phyloP scores from a whole-genome alignment of 1,140 invertebrate species.

The Euglossa dilemma region DNA sequence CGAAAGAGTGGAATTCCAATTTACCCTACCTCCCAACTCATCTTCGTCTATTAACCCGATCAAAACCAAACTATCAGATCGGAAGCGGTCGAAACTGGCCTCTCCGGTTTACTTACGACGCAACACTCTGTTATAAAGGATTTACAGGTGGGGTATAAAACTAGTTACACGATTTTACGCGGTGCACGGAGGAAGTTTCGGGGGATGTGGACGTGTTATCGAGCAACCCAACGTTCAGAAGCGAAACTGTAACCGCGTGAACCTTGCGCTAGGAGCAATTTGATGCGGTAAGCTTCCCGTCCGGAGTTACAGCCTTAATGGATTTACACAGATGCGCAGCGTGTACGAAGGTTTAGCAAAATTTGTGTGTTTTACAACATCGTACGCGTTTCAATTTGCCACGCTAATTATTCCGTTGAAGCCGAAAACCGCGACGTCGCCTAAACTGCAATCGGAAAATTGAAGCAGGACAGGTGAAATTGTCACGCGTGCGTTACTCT shows the following conservation, averaged over 20 bases:
- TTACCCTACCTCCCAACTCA: no score
- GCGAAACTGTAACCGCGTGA: not conserved
- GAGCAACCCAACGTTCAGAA: not conserved
- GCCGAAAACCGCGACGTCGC: not conserved
- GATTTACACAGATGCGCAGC: not conserved
- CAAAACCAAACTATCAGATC: no score
- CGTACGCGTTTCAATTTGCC: not conserved
- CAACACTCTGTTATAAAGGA: no score
- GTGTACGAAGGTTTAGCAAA: not conserved
- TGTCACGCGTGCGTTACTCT: not conserved
- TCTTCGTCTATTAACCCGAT: no score
- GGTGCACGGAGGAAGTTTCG: not conserved
- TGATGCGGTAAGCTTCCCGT: not conserved
- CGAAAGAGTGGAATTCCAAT: no score
- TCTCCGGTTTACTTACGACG: no score
- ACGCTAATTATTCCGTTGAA: not conserved
- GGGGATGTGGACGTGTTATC: not conserved
- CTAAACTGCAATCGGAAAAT: not conserved
- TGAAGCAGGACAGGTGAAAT: not conserved
- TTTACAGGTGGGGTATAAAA: not conserved
- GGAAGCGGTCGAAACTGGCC: no score
- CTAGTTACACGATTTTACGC: not conserved
- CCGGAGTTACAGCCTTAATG: not conserved
- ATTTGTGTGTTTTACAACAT: not conserved
- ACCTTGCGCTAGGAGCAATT: not conserved